Conservation (phyloP, 2,888 invertebrate genomes). For the Deilephila elpenor region DNA sequence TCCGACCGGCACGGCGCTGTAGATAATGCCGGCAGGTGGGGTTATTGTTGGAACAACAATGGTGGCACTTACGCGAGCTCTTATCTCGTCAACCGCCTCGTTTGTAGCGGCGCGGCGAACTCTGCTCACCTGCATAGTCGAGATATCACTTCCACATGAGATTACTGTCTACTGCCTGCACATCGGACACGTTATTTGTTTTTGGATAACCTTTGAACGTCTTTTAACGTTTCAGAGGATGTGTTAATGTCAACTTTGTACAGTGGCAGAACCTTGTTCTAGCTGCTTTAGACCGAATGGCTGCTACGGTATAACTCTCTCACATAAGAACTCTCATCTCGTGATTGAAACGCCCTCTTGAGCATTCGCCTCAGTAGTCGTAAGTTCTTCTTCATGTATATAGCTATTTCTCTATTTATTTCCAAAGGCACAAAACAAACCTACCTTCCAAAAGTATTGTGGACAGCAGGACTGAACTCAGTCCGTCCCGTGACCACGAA, state of each 20-base stretch:
- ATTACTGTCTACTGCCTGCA: slow-evolving; percentile 40
- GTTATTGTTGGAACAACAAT: slow-evolving; percentile 76
- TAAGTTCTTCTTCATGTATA: too few species aligned
- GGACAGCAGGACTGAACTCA: too few species aligned
- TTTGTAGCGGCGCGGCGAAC: slow-evolving; percentile 60
- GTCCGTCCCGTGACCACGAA: too few species aligned
- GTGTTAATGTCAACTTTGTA: not conserved
- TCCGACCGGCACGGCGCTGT: slow-evolving; percentile 57
- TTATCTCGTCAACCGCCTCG: slow-evolving; percentile 74
- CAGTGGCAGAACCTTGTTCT: too few species aligned
- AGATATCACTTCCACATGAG: slow-evolving; percentile 56
- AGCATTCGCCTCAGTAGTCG: too few species aligned
- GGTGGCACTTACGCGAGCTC: slow-evolving; percentile 66
- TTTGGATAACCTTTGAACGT: not conserved
- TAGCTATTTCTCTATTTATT: too few species aligned
- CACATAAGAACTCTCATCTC: too few species aligned
- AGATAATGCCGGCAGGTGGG: slow-evolving; percentile 68
- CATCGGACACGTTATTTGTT: not conserved
- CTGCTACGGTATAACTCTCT: too few species aligned
- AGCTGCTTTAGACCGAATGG: too few species aligned
- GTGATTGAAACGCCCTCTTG: too few species aligned
- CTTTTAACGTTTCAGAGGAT: not conserved
- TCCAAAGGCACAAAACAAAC: too few species aligned
- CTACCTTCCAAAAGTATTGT: too few species aligned
- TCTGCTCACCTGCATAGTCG: slow-evolving; percentile 62